Evolutionary conservation across 2,888 invertebrate species (phyloP).

Genomic region (Acleris laterana): DNA sequence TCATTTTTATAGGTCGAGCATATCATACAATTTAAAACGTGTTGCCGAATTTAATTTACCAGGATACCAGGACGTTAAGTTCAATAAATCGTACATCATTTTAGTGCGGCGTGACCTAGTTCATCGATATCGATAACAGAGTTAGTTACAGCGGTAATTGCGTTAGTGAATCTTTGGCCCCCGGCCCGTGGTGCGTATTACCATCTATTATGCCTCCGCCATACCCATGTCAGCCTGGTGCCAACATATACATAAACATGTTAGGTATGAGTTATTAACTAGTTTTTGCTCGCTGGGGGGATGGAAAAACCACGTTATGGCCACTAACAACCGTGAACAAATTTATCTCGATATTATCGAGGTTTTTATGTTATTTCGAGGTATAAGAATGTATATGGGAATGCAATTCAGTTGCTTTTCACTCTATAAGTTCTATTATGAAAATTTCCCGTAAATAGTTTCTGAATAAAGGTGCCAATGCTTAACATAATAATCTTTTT

Average conservation of each 20-base stretch:
- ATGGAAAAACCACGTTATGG: too few species aligned
- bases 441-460: too few species aligned
- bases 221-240: slow-evolving; percentile 3
- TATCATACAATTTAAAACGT: not conserved
- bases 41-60: too few species aligned
- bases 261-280: not conserved
- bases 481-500: too few species aligned
- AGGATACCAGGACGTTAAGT: not conserved
- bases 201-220: slow-evolving; percentile 15
- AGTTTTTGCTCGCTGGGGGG: not conserved
- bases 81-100: not conserved
- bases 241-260: slow-evolving; percentile 9
- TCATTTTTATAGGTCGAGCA: not conserved
- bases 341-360: too few species aligned
- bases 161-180: slow-evolving; percentile 19
- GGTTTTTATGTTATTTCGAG: too few species aligned
- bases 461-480: too few species aligned
- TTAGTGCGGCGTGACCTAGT: slow-evolving; percentile 11
- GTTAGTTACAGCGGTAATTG: slow-evolving; percentile 21
- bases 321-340: too few species aligned
- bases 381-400: too few species aligned
- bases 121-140: slow-evolving; percentile 16
- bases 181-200: slow-evolving; percentile 11
- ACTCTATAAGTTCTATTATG: too few species aligned
- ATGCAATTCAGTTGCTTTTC: too few species aligned